A percentile compares a stretch with the other conserved stretches of the same genome.
phyloP scores from a whole-genome alignment of 2,888 invertebrate genomes.

The Dexiosoma caninum region DNA sequence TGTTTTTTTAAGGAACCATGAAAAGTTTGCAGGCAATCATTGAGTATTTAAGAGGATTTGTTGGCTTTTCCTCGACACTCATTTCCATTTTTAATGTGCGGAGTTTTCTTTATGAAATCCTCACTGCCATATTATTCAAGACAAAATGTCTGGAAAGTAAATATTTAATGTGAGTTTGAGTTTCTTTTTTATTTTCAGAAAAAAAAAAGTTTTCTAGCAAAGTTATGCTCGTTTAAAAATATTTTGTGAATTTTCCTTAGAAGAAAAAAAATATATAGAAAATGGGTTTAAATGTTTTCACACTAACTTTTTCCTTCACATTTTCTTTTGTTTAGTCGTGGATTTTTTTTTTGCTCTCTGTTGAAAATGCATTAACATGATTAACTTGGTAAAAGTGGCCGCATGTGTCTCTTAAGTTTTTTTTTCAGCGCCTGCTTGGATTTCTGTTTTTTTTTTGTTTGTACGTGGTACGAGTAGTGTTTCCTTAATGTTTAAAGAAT shows the following conservation, averaged over 20 bases:
- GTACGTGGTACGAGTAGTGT: neutral
- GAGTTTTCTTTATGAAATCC: neutral
- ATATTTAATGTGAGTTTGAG: slow-evolving; percentile 54
- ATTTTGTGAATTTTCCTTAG: neutral
- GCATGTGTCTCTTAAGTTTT: slow-evolving; percentile 34
- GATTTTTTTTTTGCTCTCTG: slow-evolving; percentile 5
- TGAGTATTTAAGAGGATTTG: slow-evolving; percentile 75
- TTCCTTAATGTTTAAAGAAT: slow-evolving; percentile 36
- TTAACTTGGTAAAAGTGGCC: slow-evolving; percentile 54
- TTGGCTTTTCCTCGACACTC: slow-evolving; percentile 33
- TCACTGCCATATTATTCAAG: slow-evolving; percentile 26
- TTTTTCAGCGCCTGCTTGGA: neutral
- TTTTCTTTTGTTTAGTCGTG: slow-evolving; percentile 34
- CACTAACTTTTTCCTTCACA: slow-evolving; percentile 40
- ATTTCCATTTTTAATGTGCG: neutral
- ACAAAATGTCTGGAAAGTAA: slow-evolving; percentile 52
- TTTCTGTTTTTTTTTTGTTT: slow-evolving; percentile 10
- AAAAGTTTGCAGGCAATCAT: slow-evolving; percentile 69
- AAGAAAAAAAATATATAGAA: neutral
- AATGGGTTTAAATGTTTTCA: slow-evolving; percentile 62
- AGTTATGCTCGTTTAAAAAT: slow-evolving; percentile 15
- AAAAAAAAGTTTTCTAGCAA: slow-evolving; percentile 15
- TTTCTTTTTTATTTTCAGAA: neutral
- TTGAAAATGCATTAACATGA: slow-evolving; percentile 59
- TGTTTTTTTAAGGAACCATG: neutral